Percentiles rank a stretch among this genome's conserved stretches.
phyloP scores from a whole-genome alignment of 2,888 invertebrate species.

The Erannis defoliaria region DNA sequence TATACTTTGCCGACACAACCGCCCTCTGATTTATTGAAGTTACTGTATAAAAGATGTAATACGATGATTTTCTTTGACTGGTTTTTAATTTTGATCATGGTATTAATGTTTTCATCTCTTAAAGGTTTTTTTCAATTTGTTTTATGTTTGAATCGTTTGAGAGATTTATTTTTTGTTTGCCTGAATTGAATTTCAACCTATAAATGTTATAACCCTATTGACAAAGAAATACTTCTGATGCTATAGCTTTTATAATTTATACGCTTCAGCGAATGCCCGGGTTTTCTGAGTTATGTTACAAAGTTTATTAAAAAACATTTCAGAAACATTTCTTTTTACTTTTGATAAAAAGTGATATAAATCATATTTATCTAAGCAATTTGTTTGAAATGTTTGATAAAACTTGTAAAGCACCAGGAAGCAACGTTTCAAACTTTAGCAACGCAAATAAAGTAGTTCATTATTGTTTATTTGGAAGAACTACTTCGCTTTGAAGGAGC shows the following conservation, averaged over 20 bases:
- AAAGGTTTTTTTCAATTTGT: neutral
- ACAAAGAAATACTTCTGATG: neutral
- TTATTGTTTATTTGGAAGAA: slow-evolving; percentile 18
- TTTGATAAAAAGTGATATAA: slow-evolving; percentile 1
- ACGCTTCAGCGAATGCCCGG: neutral
- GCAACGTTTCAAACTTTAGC: slow-evolving; percentile 7
- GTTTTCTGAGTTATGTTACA: neutral
- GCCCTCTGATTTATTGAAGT: slow-evolving; percentile 7
- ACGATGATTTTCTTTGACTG: neutral
- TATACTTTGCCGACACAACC: slow-evolving; percentile 1
- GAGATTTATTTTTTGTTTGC: neutral
- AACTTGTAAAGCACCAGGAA: slow-evolving; percentile 12
- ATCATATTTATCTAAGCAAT: neutral
- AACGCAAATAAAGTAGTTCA: slow-evolving; percentile 23
- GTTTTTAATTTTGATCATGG: neutral
- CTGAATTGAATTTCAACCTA: neutral
- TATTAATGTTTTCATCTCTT: neutral
- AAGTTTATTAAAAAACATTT: neutral
- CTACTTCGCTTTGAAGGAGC: slow-evolving; percentile 19
- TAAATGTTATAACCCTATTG: neutral
- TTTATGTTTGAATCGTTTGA: neutral
- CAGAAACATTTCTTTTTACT: neutral
- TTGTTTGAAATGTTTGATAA: neutral
- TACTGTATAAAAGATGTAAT: neutral
- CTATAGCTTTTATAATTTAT: too few relatives aligned